Base-by-base conservation (phyloP, 2,888 invertebrate genomes). In the Cheilosia variabilis region DNA sequence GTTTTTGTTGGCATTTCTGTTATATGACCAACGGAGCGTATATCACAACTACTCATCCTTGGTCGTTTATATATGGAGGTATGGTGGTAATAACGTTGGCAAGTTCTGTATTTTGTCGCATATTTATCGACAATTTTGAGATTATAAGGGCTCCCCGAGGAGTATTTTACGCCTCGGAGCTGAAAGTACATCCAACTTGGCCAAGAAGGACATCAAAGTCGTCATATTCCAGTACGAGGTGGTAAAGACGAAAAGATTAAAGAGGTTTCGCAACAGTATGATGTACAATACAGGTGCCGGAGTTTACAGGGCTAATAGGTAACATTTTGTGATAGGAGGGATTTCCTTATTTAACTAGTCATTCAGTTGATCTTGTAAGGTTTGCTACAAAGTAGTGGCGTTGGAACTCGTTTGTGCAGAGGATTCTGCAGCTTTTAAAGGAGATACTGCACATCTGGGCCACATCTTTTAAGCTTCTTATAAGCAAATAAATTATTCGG, bases 91-190 rank as follows among this genome's bases (percentile, higher is more conserved):
- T 80, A 86, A 71, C 53, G 45, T 65, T 80, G 76, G 84, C 71
- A 80, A 76, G 71, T 76, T 86, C 45, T 71, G 24, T 76, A 84
- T 80, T 84, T 84, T 84, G 76, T 76, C 71, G 71, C 60, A 86
- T 76, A 86, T 86, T 86, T 86, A 86, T 86, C 76, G 75, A 68
- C 84, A 86, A 86, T 86, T 86, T 86, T 76, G 76, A 86, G 60
- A 86, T 80, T 72, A 86, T 71, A 86, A 86, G 65, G 45, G 75
- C 50, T 86, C 80, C 80, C 80, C 19, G 15, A 66, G 55, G 84
- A 86, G 55, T 76, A 27, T 41, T 86, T 60, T 66, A 45, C 55
- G 71, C 62, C 58, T 41, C 47, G 22, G 13, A 71, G 53, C 58
- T 80, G 41, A 65, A 65, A 66, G 66, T 24, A 79, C 53, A 55